phyloP scores from a whole-genome alignment of 64 coral and sea anemone genomes.

The Anthopleura sola region DNA sequence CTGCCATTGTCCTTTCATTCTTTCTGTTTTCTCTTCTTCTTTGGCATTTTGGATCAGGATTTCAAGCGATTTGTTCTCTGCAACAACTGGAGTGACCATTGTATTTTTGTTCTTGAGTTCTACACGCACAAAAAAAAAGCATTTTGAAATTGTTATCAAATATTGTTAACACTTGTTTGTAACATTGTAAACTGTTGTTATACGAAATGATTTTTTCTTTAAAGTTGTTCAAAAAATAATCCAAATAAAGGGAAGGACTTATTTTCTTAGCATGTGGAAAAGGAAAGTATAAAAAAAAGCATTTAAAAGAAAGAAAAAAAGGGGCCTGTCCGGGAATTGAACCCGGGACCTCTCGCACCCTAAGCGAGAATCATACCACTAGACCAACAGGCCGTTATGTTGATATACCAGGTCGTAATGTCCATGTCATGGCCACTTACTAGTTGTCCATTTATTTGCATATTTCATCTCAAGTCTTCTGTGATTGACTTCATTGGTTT shows the following conservation, averaged over 20 bases:
- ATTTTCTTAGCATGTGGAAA: too few species aligned
- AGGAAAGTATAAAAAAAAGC: too few species aligned
- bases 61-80: conserved; percentile 50
- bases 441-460: conserved; percentile 41
- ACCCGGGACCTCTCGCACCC: conserved; percentile 34
- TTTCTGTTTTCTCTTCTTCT: conserved; percentile 61
- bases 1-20: conserved; percentile 68
- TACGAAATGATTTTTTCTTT: too few species aligned
- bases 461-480: not conserved
- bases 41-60: conserved; percentile 64
- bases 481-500: not conserved
- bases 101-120: not conserved
- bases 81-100: not conserved
- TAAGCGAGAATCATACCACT: conserved; percentile 17
- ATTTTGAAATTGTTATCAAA: too few species aligned
- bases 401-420: not conserved
- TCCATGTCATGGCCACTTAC: conserved; percentile 23
- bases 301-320: not conserved
- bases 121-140: not conserved
- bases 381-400: not conserved
- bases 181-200: too few species aligned
- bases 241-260: too few species aligned
- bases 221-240: too few species aligned
- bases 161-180: too few species aligned
- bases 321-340: conserved; percentile 26